phyloP scores from a whole-genome alignment of 2,113 vertebrate genomes.

The Chunga burmeisteri region DNA sequence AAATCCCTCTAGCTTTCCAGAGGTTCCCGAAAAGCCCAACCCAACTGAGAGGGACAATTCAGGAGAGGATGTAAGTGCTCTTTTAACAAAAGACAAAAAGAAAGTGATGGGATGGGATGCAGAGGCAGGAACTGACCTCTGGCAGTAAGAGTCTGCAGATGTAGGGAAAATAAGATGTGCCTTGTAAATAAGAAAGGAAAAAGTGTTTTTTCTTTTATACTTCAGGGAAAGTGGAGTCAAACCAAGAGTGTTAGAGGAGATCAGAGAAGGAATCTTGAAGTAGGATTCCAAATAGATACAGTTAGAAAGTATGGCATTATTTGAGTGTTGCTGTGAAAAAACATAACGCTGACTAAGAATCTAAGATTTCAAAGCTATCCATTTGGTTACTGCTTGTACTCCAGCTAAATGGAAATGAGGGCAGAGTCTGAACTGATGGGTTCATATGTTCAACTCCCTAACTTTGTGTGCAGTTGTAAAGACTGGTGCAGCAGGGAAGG shows the following conservation, averaged over 20 bases:
- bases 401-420: neutral
- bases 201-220: neutral
- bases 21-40: neutral
- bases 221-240: neutral
- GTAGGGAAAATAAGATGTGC: neutral
- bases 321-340: neutral
- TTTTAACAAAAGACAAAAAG: neutral
- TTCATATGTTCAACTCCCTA: neutral
- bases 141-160: neutral
- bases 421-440: neutral
- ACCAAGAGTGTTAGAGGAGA: neutral
- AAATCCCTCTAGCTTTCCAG: neutral
- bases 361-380: neutral
- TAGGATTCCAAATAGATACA: neutral
- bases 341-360: neutral
- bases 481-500: neutral
- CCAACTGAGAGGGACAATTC: neutral
- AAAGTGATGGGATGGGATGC: neutral
- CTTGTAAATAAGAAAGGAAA: neutral
- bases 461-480: neutral
- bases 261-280: neutral
- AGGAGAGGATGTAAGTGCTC: neutral
- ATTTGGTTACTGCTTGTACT: neutral
- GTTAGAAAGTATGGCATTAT: neutral
- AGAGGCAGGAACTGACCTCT: neutral